phyloP scores from a whole-genome alignment of 2,888 invertebrate species.

The Chymomyza procnemis region DNA sequence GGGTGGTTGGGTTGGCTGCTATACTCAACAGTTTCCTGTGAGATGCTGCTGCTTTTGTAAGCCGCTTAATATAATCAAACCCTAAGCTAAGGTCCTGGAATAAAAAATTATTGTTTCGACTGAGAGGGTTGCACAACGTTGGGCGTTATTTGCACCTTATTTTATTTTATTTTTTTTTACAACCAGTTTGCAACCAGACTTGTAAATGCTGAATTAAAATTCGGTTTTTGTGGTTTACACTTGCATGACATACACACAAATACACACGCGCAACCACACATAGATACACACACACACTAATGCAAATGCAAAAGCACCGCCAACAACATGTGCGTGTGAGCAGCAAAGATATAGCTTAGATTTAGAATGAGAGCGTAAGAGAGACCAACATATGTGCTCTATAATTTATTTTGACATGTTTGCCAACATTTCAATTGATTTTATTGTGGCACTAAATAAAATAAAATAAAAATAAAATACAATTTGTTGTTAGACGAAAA shows the following conservation, averaged over 20 bases:
- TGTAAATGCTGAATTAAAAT: slow-evolving; percentile 72
- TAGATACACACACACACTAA: slow-evolving; percentile 32
- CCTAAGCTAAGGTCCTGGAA: background rate
- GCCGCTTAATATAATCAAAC: slow-evolving; percentile 55
- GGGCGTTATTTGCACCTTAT: slow-evolving; percentile 10
- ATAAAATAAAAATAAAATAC: slow-evolving; percentile 28
- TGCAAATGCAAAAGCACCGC: background rate
- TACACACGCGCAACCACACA: slow-evolving; percentile 18
- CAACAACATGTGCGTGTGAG: background rate
- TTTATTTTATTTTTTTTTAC: slow-evolving; percentile 15
- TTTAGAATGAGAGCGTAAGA: background rate
- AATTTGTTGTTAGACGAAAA: background rate
- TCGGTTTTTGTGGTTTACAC: slow-evolving; percentile 72
- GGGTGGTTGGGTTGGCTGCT: background rate
- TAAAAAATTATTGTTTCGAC: slow-evolving; percentile 14
- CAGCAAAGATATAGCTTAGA: background rate
- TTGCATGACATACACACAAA: slow-evolving; percentile 58
- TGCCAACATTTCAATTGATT: slow-evolving; percentile 78
- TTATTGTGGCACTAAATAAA: slow-evolving; percentile 63
- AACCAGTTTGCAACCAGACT: slow-evolving; percentile 52
- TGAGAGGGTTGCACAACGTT: background rate
- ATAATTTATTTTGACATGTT: slow-evolving; percentile 79
- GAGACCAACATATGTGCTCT: slow-evolving; percentile 36
- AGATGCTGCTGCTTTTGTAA: slow-evolving; percentile 50
- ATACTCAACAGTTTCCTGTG: slow-evolving; percentile 36